Evolutionary conservation across 1,140 invertebrate species (phyloP).

Genomic region (Sinella curviseta): DNA sequence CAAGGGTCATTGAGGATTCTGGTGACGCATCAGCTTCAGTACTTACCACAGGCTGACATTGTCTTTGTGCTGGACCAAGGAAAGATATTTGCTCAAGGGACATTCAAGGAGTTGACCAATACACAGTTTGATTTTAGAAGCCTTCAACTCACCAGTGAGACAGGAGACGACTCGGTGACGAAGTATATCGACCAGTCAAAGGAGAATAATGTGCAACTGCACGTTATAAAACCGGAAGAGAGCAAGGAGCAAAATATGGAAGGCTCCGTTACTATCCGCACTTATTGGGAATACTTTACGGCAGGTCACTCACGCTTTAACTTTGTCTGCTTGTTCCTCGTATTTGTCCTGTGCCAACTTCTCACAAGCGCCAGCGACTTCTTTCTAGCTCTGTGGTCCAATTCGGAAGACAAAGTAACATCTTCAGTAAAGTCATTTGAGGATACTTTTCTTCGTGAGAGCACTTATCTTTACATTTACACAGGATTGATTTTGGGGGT

Average conservation of each 20-base stretch:
- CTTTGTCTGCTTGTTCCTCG: conserved; percentile 9
- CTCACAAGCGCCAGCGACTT: conserved; percentile 33
- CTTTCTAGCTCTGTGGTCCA: conserved; percentile 41
- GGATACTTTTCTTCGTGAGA: neutral
- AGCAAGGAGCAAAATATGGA: conserved; percentile 33
- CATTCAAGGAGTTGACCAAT: conserved; percentile 32
- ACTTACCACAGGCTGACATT: conserved; percentile 48
- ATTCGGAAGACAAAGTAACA: neutral
- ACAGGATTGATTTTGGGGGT: neutral
- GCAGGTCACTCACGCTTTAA: conserved; percentile 28
- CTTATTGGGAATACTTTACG: conserved; percentile 39
- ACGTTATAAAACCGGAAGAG: conserved; percentile 19
- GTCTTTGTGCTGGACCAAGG: conserved; percentile 48
- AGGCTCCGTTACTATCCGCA: conserved; percentile 30
- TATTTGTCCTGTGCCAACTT: conserved; percentile 35
- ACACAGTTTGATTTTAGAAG: conserved; percentile 43
- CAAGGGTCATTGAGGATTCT: conserved; percentile 53
- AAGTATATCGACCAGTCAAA: neutral
- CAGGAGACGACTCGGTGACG: neutral
- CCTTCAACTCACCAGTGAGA: conserved; percentile 23
- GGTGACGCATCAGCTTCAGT: conserved; percentile 57
- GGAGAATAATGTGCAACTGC: too few species aligned
- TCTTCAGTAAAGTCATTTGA: neutral
- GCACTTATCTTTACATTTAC: neutral
- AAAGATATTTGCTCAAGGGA: conserved; percentile 42